Evolutionary conservation across 2,113 vertebrate species (phyloP).

Genomic region (Carollia perspicillata): DNA sequence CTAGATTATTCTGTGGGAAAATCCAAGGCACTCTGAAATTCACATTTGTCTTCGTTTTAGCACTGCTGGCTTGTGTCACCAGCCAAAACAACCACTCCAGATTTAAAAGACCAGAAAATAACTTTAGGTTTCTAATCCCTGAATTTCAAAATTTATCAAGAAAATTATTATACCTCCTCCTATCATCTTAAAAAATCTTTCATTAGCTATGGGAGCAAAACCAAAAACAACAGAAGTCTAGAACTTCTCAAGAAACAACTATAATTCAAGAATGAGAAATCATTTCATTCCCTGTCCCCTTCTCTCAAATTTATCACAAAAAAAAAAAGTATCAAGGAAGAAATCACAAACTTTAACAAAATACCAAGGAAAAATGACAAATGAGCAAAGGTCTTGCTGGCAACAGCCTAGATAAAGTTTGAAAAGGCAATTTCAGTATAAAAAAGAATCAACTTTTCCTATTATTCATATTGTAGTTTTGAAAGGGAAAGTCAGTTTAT

Average conservation of each 20-base stretch:
- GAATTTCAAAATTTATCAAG: conserved; percentile 46
- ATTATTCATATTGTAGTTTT: neutral
- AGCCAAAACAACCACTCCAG: conserved; percentile 10
- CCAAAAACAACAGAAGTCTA: neutral
- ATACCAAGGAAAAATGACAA: conserved; percentile 14
- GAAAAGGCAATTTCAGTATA: neutral
- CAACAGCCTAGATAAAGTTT: neutral
- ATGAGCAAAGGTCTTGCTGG: neutral
- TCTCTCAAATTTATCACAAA: neutral
- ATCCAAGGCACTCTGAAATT: conserved; percentile 46
- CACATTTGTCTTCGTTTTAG: conserved; percentile 64
- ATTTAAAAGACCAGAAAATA: conserved; percentile 44
- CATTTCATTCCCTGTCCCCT: neutral
- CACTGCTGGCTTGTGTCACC: conserved; percentile 25
- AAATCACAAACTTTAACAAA: conserved; percentile 44
- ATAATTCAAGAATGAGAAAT: conserved; percentile 15
- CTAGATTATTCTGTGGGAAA: conserved; percentile 75
- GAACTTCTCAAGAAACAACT: neutral
- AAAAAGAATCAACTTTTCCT: conserved; percentile 40
- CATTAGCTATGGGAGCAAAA: conserved; percentile 2
- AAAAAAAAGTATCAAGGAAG: neutral
- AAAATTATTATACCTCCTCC: conserved; percentile 34
- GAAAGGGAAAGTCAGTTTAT: neutral
- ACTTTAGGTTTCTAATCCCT: conserved; percentile 23
- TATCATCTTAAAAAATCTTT: conserved; percentile 24